Conservation (phyloP, 2,113 vertebrate species). For the Erpornis zantholeuca region DNA sequence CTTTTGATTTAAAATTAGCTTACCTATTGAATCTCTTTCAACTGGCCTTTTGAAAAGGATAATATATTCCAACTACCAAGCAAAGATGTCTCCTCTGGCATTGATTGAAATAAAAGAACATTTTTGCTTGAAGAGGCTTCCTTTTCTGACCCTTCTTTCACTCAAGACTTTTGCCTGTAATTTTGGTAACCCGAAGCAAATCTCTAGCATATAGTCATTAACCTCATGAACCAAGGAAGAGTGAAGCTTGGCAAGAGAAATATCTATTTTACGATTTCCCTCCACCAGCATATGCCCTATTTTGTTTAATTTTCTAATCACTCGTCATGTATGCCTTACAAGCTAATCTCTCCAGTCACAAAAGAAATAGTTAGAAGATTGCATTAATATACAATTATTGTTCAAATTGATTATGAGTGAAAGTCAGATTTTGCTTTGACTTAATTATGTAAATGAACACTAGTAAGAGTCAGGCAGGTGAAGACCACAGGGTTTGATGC, state of each 20-base stretch:
- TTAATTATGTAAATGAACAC: conserved; percentile 20
- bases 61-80: conserved; percentile 16
- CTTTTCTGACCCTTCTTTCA: conserved; percentile 3
- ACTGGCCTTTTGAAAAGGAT: conserved; percentile 48
- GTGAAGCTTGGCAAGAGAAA: neutral
- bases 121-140: conserved; percentile 12
- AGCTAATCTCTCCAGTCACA: neutral
- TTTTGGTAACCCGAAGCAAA: neutral
- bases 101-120: conserved; percentile 40
- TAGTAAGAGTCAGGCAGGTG: conserved; percentile 6
- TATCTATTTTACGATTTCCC: neutral
- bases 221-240: neutral
- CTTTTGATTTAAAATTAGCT: conserved; percentile 43
- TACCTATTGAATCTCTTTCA: conserved; percentile 3
- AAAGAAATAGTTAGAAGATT: neutral
- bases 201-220: neutral
- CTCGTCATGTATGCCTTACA: neutral
- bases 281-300: neutral
- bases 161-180: neutral
- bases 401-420: neutral
- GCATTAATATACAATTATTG: neutral
- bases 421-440: conserved; percentile 8
- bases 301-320: neutral
- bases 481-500: neutral
- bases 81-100: conserved; percentile 16